A percentile compares a stretch with the other conserved stretches of the same genome.
Evolutionary conservation across 1,140 invertebrate species (phyloP).

Genomic region (Bombus huntii): DNA sequence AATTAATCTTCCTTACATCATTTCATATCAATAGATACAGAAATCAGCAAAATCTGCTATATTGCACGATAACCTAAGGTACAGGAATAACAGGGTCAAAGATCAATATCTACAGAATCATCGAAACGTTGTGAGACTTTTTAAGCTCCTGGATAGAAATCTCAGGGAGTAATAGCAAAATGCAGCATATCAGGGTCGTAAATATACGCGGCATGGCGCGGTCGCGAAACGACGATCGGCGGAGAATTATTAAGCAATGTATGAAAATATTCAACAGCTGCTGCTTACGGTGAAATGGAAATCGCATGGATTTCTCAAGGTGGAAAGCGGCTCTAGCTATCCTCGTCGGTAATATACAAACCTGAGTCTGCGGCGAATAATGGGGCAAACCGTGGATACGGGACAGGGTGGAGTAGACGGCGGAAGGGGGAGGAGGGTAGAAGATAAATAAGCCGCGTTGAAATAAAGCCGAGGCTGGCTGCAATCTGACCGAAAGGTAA

Average conservation of each 20-base stretch:
- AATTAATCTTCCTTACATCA: neutral
- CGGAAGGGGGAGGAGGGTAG: neutral
- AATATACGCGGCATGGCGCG: neutral
- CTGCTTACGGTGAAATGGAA: constrained; percentile 56
- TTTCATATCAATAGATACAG: neutral
- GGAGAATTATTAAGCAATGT: constrained; percentile 42
- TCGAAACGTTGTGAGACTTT: neutral
- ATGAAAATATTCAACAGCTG: constrained; percentile 47
- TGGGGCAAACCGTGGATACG: constrained; percentile 9
- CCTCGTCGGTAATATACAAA: constrained; percentile 53
- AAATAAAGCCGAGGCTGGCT: constrained; percentile 60
- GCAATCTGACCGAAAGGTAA: constrained; percentile 64
- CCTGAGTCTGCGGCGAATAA: constrained; percentile 54
- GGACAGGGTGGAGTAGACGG: neutral
- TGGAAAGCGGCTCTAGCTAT: neutral
- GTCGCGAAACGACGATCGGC: neutral
- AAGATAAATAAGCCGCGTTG: constrained; percentile 63
- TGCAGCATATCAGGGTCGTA: neutral
- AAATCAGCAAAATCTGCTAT: too few relatives aligned
- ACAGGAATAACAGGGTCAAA: neutral
- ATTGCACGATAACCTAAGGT: too few relatives aligned
- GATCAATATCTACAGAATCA: neutral
- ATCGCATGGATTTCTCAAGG: constrained; percentile 52
- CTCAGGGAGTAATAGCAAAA: neutral
- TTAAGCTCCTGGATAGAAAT: neutral